Evolutionary conservation across 1,140 invertebrate species (phyloP).

Genomic region (Antheraea mylitta): DNA sequence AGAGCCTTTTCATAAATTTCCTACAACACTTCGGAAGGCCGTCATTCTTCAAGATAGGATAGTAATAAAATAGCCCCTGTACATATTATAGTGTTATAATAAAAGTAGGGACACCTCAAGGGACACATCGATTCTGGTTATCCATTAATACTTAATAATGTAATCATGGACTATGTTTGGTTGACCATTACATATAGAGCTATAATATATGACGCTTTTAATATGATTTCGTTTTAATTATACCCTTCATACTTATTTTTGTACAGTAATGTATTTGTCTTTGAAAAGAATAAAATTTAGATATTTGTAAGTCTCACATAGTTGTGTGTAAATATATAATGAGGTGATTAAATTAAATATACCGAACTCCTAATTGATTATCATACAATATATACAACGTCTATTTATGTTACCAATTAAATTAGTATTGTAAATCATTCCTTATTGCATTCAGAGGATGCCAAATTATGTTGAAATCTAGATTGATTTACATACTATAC

Average conservation of each 20-base stretch:
- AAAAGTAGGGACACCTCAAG: constrained; percentile 48
- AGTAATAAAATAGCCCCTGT: constrained; percentile 58
- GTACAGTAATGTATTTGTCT: too few species aligned
- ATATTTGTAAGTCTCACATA: too few species aligned
- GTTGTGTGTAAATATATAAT: too few species aligned
- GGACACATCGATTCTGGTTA: constrained; percentile 61
- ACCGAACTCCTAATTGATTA: too few species aligned
- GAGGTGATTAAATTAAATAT: too few species aligned
- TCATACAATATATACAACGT: too few species aligned
- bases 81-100: constrained; percentile 63
- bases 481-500: neutral
- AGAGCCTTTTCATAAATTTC: constrained; percentile 50
- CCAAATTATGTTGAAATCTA: neutral
- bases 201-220: neutral
- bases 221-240: neutral
- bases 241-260: neutral
- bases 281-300: too few species aligned
- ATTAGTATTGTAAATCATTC: too few species aligned
- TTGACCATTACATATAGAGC: neutral
- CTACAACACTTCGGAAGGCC: constrained; percentile 34
- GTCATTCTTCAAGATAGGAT: constrained; percentile 46
- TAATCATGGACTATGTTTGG: constrained; percentile 20
- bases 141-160: constrained; percentile 60
- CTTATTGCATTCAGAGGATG: too few species aligned
- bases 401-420: too few species aligned